Evolutionary conservation across 2,888 invertebrate species (phyloP).

Genomic region (Pediacus dermestoides): DNA sequence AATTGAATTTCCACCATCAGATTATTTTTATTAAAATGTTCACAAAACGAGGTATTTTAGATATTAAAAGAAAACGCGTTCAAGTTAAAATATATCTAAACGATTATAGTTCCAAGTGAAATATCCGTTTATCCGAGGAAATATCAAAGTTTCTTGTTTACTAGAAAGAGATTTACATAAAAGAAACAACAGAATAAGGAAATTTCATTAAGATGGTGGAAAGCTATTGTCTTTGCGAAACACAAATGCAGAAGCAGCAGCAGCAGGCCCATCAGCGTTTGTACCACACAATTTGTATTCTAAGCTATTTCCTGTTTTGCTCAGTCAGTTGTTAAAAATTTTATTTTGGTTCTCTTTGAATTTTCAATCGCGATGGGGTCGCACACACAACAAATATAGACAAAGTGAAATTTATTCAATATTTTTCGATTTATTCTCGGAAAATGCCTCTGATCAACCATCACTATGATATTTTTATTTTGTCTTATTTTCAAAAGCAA

Average conservation of each 20-base stretch:
- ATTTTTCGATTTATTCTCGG: too few species aligned
- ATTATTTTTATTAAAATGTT: too few species aligned
- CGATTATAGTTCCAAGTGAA: background rate
- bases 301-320: slow-evolving; percentile 22
- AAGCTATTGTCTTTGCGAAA: slow-evolving; percentile 19
- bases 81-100: background rate
- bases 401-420: slow-evolving; percentile 14
- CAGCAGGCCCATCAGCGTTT: slow-evolving; percentile 17
- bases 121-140: background rate
- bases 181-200: slow-evolving; percentile 17
- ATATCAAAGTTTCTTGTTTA: slow-evolving; percentile 6
- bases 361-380: slow-evolving; percentile 16
- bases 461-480: slow-evolving; percentile 3
- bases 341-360: slow-evolving; percentile 21
- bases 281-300: slow-evolving; percentile 26
- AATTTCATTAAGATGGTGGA: slow-evolving; percentile 18
- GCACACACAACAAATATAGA: too few species aligned
- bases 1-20: too few species aligned
- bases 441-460: too few species aligned
- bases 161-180: slow-evolving; percentile 8
- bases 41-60: too few species aligned
- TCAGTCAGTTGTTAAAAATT: slow-evolving; percentile 25
- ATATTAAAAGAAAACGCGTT: too few species aligned
- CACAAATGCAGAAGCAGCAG: slow-evolving; percentile 14
- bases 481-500: background rate